phyloP scores from a whole-genome alignment of 2,797 vertebrate species.

The Neosilurus mollespiculum region DNA sequence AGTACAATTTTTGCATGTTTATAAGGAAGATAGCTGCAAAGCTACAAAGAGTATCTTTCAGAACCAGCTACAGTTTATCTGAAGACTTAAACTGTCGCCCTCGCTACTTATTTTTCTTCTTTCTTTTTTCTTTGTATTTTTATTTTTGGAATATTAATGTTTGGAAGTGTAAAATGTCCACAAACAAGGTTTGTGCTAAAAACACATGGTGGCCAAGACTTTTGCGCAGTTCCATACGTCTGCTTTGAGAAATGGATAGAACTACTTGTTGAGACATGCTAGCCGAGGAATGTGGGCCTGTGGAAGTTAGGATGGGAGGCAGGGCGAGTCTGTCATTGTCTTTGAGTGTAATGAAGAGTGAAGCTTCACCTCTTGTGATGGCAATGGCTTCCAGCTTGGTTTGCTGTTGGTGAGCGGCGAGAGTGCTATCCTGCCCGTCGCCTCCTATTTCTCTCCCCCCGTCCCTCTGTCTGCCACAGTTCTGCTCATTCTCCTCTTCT shows the following conservation, averaged over 20 bases:
- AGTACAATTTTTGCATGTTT: no score
- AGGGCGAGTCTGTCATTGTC: constrained; percentile 68
- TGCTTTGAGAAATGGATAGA: constrained; percentile 30
- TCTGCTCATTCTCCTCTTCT: constrained; percentile 48
- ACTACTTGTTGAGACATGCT: constrained; percentile 69
- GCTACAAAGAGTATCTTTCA: no score
- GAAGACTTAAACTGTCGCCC: no score
- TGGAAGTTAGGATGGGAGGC: constrained; percentile 77
- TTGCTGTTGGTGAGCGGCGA: constrained; percentile 86
- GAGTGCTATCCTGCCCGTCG: constrained; percentile 86
- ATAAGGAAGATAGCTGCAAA: no score
- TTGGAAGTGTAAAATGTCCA: no score
- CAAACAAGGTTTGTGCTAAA: no score
- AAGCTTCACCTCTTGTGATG: constrained; percentile 90
- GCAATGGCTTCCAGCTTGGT: constrained; percentile 79
- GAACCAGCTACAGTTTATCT: no score
- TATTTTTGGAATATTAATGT: no score
- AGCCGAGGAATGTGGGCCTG: constrained; percentile 70
- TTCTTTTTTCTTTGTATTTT: no score
- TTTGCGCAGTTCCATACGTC: neutral
- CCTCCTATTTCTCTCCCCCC: constrained; percentile 80
- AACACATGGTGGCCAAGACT: no score
- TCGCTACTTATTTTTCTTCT: no score
- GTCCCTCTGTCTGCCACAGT: constrained; percentile 66
- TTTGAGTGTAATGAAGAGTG: constrained; percentile 84